Conservation (phyloP, 2,888 invertebrate species). For the Acanthosepion pharaonis region DNA sequence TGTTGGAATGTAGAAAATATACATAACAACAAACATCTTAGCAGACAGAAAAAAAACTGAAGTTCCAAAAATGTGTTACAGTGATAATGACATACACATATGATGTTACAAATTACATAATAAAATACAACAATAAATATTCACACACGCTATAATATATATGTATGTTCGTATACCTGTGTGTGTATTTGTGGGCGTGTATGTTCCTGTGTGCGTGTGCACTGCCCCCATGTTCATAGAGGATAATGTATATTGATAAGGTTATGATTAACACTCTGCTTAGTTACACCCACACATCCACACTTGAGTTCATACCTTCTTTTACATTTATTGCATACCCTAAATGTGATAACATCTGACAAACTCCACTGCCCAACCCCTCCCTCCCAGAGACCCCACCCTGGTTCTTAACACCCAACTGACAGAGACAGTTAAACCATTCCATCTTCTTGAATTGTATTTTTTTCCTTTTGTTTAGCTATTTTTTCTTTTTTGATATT, state of each 20-base stretch:
- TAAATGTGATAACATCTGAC: slow-evolving; percentile 22
- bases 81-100: not conserved
- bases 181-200: no score
- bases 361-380: not conserved
- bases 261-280: not conserved
- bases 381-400: no score
- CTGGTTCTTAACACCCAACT: not conserved
- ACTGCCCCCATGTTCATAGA: not conserved
- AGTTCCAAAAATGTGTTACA: not conserved
- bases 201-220: not conserved
- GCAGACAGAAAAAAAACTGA: not conserved
- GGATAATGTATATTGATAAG: not conserved
- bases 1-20: no score
- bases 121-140: not conserved
- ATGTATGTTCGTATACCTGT: not conserved
- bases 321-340: not conserved
- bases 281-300: not conserved
- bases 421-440: not conserved
- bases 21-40: no score
- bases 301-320: not conserved
- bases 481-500: not conserved
- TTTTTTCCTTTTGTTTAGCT: not conserved
- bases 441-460: not conserved
- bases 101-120: not conserved
- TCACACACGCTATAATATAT: not conserved